Base-by-base conservation (phyloP, 2,113 vertebrate species). In the Cyphotilapia sp. region DNA sequence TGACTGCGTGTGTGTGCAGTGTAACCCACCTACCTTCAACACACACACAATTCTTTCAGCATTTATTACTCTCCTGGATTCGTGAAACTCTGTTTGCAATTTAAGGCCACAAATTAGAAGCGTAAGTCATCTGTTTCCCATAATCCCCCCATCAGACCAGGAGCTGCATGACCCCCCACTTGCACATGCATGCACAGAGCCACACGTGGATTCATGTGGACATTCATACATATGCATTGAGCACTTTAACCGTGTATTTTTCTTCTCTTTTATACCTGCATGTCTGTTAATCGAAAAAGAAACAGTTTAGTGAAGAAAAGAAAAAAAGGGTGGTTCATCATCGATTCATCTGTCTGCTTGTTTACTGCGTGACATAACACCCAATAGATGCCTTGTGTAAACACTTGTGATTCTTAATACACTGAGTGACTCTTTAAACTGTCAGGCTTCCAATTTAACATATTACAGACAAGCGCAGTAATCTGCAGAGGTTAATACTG, bases 71-170 rank as follows among this genome's bases (percentile, higher is more conserved):
- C 97, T 95, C 93, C 97, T 97, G 96, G 96, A 98, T 97, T 98
- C 97, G 97, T 97, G 97, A 98, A 98, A 97, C 98, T 98, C 98
- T 98, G 98, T 98, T 99, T 98, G 98, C 98, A 99, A 99, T 98
- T 99, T 98, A 98, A 98, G 97, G 97, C 97, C 96, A 97, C 98
- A 98, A 99, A 99, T 99, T 98, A 98, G 97, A 99, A 99, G 97
- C 97, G 97, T 97, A 98, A 99, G 97, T 98, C 98, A 99, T 99
- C 98, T 99, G 98, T 98, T 99, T 98, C 97, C 97, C 97, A 99
- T 99, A 98, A 98, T 98, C 97, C 97, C 84, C 96, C 97, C 97
- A 98, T 98, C 98, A 98, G 98, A 97, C 97, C 97, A 96, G 97
- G 96, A 98, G 97, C 94, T 82, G 87, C 81, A 86, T 84, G 89